Evolutionary conservation across 2,113 vertebrate genomes (phyloP).

Genomic region (Clarias batrachus): DNA sequence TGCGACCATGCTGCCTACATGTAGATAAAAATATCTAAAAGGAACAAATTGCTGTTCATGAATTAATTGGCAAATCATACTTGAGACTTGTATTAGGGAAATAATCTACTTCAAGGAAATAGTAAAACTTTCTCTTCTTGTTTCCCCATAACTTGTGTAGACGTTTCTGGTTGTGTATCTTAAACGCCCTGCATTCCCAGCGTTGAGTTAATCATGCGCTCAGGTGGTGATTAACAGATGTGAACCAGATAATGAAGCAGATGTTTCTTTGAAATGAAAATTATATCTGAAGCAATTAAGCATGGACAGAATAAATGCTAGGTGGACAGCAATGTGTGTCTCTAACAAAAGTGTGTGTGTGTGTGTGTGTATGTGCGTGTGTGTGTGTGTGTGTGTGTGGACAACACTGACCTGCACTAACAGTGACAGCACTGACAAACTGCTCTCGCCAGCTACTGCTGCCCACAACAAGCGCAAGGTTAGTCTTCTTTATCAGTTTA

Average conservation of each 20-base stretch:
- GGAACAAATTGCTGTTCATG: not conserved
- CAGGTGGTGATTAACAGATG: not conserved
- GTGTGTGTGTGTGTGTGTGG: conserved; percentile 3
- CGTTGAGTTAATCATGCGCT: not conserved
- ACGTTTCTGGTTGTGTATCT: not conserved
- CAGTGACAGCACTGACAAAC: conserved; percentile 83
- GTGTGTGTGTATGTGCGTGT: not conserved
- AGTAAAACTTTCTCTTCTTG: not conserved
- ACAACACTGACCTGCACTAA: conserved; percentile 77
- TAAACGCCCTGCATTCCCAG: not conserved
- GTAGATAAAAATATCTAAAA: not conserved
- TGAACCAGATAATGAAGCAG: conserved; percentile 9
- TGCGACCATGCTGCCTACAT: not conserved
- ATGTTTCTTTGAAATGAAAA: conserved; percentile 9
- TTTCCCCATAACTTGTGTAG: not conserved
- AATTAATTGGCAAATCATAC: not conserved
- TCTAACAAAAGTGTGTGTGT: not conserved
- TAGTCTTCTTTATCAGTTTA: conserved; percentile 84
- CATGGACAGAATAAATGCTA: not conserved
- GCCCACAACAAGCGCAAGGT: conserved; percentile 81
- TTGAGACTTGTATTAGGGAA: not conserved
- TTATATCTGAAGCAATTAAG: conserved; percentile 1
- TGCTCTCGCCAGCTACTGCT: conserved; percentile 85
- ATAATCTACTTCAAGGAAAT: not conserved
- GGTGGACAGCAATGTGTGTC: not conserved